Evolutionary conservation across 2,113 vertebrate species (phyloP).

Genomic region (Suricata suricatta): DNA sequence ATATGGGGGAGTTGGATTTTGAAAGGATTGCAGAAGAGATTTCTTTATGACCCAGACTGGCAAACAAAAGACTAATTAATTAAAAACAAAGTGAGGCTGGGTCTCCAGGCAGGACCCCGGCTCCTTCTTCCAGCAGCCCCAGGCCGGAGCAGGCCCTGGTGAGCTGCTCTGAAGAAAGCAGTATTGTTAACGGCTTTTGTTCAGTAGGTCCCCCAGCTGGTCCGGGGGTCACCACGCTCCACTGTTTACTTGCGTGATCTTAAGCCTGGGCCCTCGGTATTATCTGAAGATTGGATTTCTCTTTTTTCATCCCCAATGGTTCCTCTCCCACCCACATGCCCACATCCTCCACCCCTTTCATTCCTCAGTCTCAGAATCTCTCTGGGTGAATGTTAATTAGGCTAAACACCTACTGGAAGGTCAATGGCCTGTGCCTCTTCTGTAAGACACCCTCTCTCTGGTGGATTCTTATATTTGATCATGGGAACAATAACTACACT

Average conservation of each 20-base stretch:
- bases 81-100: conserved; percentile 49
- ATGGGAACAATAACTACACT: not conserved
- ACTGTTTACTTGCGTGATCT: conserved; percentile 41
- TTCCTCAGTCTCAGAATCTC: not conserved
- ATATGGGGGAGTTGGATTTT: conserved; percentile 40
- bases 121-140: not conserved
- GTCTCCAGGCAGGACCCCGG: not conserved
- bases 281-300: conserved; percentile 70
- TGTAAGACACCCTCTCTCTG: not conserved
- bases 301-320: conserved; percentile 31
- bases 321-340: not conserved
- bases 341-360: not conserved
- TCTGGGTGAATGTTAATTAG: conserved; percentile 62
- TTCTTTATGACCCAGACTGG: conserved; percentile 32
- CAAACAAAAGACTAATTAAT: conserved; percentile 68
- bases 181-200: conserved; percentile 30
- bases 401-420: not conserved
- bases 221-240: conserved; percentile 60
- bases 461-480: not conserved
- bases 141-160: not conserved
- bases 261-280: conserved; percentile 31
- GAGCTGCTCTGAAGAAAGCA: not conserved
- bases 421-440: not conserved
- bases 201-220: conserved; percentile 59
- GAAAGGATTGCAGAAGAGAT: conserved; percentile 55